Evolutionary conservation across 2,888 invertebrate genomes (phyloP), one percentile per base, ranked within the genome.

Genomic region (Anticlea derivata): DNA sequence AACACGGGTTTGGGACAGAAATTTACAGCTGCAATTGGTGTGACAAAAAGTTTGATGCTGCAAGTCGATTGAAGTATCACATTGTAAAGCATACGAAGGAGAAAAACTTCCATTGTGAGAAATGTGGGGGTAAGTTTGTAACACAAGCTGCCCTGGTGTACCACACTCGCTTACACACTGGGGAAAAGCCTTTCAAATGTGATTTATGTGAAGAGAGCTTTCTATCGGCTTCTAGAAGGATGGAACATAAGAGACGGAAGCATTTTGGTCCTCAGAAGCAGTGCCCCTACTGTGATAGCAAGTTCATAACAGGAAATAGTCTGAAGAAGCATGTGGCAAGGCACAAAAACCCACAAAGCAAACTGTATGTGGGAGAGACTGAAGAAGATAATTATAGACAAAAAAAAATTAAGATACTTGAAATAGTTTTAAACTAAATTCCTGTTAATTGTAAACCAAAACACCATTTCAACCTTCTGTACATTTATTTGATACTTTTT

Each of bases 21-120:
- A n/a, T 26, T 20, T 43, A 7, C n/a, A 22, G 8, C 5, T 53
- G 53, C 12, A 34, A 30, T n/a, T 44, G 44, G 38, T 53, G 53
- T 7, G 34, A 34, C 7, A 53, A 53, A 22, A 53, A 53, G 39
- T 53, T 53, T 45, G 48, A 48, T 35, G 53, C 44, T 5, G 31
- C 37, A 0, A 53, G 53, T 27, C 23, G 48, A 4, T 55, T 89
- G 6, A 83, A 68, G 11, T 76, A 73, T 48, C 88, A 88, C 45
- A 75, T 78, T 23, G 84, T 87, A 0, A 86, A 81, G 58, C 88
- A 87, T 62, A 89, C 88, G 0, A 81, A 71, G 27, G 87, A 84
- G 46, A 72, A 69, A 11, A 86, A 86, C 22, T 87, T 80, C 29
- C 67, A 72, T 7, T 89, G 88, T 66, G 71, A 71, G 1, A 68